Evolutionary conservation across 2,797 vertebrate genomes (phyloP).

Genomic region (Hypotaenidia philippensis): DNA sequence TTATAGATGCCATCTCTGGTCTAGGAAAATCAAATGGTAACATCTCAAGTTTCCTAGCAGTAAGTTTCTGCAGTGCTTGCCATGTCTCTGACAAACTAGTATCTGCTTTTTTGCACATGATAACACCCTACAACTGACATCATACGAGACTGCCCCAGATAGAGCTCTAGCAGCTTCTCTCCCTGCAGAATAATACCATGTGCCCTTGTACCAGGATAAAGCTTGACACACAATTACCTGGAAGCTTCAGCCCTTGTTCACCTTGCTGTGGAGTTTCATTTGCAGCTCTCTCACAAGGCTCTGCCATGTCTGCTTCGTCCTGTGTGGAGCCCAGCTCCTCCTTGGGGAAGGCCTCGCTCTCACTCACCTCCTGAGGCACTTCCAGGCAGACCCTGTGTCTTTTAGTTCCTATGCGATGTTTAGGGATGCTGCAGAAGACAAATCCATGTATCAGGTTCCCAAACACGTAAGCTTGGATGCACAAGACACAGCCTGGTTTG

Average conservation of each 20-base stretch:
- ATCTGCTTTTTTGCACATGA: not conserved
- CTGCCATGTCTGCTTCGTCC: conserved; percentile 78
- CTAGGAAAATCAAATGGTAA: not conserved
- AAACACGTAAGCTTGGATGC: not conserved
- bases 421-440: conserved; percentile 79
- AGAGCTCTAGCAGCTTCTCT: not conserved
- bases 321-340: conserved; percentile 78
- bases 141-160: not conserved
- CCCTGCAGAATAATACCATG: not conserved
- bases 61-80: not conserved
- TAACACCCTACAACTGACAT: not conserved
- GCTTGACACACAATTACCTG: conserved; percentile 70
- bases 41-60: not conserved
- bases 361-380: conserved; percentile 90
- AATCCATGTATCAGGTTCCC: not conserved
- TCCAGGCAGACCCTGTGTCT: conserved; percentile 95
- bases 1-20: not conserved
- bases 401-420: conserved; percentile 95
- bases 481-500: not conserved
- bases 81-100: not conserved
- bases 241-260: conserved; percentile 62
- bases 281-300: conserved; percentile 47
- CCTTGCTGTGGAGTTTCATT: conserved; percentile 69
- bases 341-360: conserved; percentile 85
- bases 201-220: not conserved